Evolutionary conservation across 2,888 invertebrate genomes (phyloP).

Genomic region (Malthinus seriepunctatus): DNA sequence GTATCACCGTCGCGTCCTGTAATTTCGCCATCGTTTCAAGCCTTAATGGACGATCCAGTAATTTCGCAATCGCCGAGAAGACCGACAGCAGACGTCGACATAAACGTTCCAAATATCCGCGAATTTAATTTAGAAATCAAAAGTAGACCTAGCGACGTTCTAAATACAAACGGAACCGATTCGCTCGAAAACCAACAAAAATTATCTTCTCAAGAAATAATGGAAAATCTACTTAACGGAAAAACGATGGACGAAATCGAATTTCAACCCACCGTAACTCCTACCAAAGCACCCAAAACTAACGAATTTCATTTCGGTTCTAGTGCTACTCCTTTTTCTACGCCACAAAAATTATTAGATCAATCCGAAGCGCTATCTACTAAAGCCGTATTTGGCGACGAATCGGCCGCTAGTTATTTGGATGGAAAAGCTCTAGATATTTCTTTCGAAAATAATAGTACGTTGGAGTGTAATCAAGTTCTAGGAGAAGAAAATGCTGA

Average conservation of each 20-base stretch:
- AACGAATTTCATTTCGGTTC: conserved; percentile 67
- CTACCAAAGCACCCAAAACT: conserved; percentile 30
- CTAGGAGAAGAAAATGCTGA: conserved; percentile 57
- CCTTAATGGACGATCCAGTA: conserved; percentile 51
- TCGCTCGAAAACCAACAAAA: conserved; percentile 31
- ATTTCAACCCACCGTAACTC: conserved; percentile 46
- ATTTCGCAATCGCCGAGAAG: conserved; percentile 76
- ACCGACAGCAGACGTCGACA: conserved; percentile 63
- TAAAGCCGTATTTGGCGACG: conserved; percentile 59
- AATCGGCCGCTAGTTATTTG: conserved; percentile 51
- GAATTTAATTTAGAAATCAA: conserved; percentile 70
- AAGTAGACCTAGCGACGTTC: conserved; percentile 64
- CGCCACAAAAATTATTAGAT: conserved; percentile 49
- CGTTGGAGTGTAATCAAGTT: background rate
- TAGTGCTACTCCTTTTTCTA: conserved; percentile 58
- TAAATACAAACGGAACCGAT: conserved; percentile 13
- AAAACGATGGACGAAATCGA: conserved; percentile 54
- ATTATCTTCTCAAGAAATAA: conserved; percentile 47
- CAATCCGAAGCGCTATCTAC: conserved; percentile 58
- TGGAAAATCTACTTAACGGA: conserved; percentile 53
- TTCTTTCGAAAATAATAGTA: conserved; percentile 19
- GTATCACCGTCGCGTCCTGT: conserved; percentile 61
- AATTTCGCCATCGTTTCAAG: conserved; percentile 52
- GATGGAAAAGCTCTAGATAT: conserved; percentile 28
- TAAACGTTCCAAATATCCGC: conserved; percentile 59